Evolutionary conservation across 2,113 vertebrate species (phyloP).

Genomic region (Pholis gunnellus): DNA sequence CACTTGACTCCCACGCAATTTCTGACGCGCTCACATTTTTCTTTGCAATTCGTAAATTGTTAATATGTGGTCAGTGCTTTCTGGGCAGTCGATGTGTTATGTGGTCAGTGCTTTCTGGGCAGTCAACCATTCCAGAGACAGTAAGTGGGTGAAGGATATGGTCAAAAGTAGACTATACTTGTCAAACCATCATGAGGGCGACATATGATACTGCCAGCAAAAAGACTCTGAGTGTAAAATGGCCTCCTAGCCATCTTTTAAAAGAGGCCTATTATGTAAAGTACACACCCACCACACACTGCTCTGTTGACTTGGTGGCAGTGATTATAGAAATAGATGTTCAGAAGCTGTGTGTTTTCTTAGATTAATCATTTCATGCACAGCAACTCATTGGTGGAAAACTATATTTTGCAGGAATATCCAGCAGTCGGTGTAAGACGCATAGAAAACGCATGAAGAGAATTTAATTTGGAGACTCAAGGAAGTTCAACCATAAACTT

Average conservation of each 20-base stretch:
- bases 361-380: not conserved
- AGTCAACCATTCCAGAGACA: not conserved
- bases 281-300: not conserved
- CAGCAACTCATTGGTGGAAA: not conserved
- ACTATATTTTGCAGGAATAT: conserved; percentile 9
- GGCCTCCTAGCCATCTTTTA: not conserved
- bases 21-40: not conserved
- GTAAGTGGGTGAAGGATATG: not conserved
- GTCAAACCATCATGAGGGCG: not conserved
- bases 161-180: not conserved
- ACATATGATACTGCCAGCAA: not conserved
- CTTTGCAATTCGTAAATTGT: not conserved
- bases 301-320: conserved; percentile 5
- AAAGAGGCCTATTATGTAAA: conserved; percentile 1
- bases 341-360: not conserved
- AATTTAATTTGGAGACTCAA: conserved; percentile 1
- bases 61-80: not conserved
- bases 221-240: not conserved
- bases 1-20: not conserved
- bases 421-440: not conserved
- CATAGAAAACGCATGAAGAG: not conserved
- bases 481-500: conserved; percentile 15
- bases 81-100: not conserved
- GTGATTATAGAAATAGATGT: conserved; percentile 30
- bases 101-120: not conserved